Conservation (phyloP, 2,888 invertebrate species). For the Monoplex corrugatus region DNA sequence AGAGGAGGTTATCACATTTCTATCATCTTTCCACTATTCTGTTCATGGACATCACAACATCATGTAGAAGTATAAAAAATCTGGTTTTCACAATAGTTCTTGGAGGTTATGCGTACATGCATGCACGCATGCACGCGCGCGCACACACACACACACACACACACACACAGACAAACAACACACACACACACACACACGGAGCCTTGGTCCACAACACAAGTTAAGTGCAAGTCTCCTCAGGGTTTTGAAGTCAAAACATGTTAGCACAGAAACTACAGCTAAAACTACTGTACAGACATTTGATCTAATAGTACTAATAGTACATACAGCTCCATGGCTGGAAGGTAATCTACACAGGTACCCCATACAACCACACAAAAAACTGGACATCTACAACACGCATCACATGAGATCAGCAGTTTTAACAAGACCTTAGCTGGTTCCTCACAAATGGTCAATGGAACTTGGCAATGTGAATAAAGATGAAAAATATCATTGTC, state of each 20-base stretch:
- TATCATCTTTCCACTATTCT: not conserved
- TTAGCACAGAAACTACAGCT: not conserved
- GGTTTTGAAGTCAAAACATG: not conserved
- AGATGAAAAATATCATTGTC: not conserved
- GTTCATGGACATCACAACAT: not conserved
- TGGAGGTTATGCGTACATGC: no score
- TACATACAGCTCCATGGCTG: not conserved
- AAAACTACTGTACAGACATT: not conserved
- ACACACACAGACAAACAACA: no score
- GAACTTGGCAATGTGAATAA: not conserved
- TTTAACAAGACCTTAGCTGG: not conserved
- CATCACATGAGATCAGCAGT: slow-evolving; percentile 33
- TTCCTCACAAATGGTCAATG: not conserved
- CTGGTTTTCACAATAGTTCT: no score
- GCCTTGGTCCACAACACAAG: slow-evolving; percentile 1
- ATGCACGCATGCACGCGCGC: no score
- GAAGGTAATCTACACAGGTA: not conserved
- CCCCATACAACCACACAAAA: not conserved
- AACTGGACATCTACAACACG: slow-evolving; percentile 13
- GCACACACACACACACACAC: slow-evolving; percentile 3
- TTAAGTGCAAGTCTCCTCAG: not conserved
- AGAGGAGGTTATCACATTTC: not conserved
- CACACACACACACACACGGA: no score
- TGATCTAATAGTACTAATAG: no score
- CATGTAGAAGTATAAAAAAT: slow-evolving; percentile 9